phyloP scores from a whole-genome alignment of 2,797 vertebrate species.

The Macropodus opercularis region DNA sequence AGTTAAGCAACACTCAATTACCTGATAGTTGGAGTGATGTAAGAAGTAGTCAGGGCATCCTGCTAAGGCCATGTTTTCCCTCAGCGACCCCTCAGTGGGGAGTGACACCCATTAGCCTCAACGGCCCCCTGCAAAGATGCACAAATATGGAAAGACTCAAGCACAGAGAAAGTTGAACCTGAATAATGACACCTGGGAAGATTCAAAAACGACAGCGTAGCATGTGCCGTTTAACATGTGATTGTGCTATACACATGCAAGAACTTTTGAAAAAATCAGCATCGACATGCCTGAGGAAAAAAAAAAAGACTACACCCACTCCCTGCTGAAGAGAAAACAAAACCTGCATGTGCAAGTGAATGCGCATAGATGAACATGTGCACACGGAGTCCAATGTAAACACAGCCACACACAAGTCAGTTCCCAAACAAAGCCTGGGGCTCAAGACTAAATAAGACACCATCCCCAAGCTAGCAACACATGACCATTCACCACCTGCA shows the following conservation, averaged over 20 bases:
- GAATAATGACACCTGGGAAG: too few relatives aligned
- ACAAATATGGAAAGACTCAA: slow-evolving; percentile 15
- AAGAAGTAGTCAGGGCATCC: slow-evolving; percentile 92
- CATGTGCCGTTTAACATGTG: not conserved
- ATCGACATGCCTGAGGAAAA: slow-evolving; percentile 9
- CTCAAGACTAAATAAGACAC: slow-evolving; percentile 66
- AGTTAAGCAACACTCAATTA: slow-evolving; percentile 62
- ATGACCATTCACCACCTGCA: slow-evolving; percentile 69
- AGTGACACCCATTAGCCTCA: slow-evolving; percentile 54
- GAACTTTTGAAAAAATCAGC: slow-evolving; percentile 6
- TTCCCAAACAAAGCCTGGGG: slow-evolving; percentile 67
- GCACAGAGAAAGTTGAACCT: not conserved
- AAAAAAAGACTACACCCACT: slow-evolving; percentile 16
- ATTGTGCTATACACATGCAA: not conserved
- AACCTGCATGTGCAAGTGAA: slow-evolving; percentile 37
- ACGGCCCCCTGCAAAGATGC: slow-evolving; percentile 46
- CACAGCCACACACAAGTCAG: slow-evolving; percentile 52
- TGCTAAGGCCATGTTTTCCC: slow-evolving; percentile 88
- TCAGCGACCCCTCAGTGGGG: slow-evolving; percentile 43
- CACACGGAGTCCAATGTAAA: slow-evolving; percentile 67
- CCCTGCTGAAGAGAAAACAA: slow-evolving; percentile 40
- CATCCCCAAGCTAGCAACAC: slow-evolving; percentile 52
- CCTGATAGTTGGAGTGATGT: slow-evolving; percentile 89
- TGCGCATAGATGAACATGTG: slow-evolving; percentile 50
- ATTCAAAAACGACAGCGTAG: too few relatives aligned